Evolutionary conservation across 2,113 vertebrate genomes (phyloP).

Genomic region (Stercorarius parasiticus): DNA sequence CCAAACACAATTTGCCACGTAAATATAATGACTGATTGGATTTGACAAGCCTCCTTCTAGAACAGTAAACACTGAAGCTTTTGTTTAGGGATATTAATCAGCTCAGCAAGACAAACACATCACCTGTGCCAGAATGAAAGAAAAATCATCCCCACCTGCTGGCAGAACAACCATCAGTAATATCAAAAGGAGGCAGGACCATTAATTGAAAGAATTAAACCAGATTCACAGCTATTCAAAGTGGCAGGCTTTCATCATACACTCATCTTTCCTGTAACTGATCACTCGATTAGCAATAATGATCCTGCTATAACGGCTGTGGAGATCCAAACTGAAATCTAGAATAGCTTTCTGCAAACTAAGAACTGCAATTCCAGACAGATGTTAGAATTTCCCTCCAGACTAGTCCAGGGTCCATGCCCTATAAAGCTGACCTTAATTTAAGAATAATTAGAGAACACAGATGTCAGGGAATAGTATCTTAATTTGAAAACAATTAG

Average conservation of each 20-base stretch:
- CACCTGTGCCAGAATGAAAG: not conserved
- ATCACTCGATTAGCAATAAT: not conserved
- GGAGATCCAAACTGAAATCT: not conserved
- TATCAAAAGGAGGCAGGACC: not conserved
- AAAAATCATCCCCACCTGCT: conserved; percentile 10
- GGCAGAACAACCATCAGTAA: not conserved
- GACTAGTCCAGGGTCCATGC: not conserved
- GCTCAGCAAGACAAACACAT: not conserved
- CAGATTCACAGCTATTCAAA: not conserved
- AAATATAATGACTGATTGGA: conserved; percentile 30
- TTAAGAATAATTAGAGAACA: not conserved
- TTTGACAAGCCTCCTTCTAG: conserved; percentile 32
- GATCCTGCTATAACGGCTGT: not conserved
- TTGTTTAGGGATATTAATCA: conserved; percentile 37
- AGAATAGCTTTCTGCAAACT: not conserved
- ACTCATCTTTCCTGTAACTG: not conserved
- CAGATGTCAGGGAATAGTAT: not conserved
- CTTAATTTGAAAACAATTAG: not conserved
- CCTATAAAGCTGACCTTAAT: not conserved
- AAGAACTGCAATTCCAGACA: not conserved
- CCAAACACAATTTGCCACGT: not conserved
- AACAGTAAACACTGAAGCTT: conserved; percentile 23
- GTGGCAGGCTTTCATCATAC: not conserved
- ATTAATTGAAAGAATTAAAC: not conserved
- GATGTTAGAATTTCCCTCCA: not conserved